Evolutionary conservation across 2,113 vertebrate genomes (phyloP), one percentile per base, ranked within the genome.

Genomic region (Prochilodus magdalenae): DNA sequence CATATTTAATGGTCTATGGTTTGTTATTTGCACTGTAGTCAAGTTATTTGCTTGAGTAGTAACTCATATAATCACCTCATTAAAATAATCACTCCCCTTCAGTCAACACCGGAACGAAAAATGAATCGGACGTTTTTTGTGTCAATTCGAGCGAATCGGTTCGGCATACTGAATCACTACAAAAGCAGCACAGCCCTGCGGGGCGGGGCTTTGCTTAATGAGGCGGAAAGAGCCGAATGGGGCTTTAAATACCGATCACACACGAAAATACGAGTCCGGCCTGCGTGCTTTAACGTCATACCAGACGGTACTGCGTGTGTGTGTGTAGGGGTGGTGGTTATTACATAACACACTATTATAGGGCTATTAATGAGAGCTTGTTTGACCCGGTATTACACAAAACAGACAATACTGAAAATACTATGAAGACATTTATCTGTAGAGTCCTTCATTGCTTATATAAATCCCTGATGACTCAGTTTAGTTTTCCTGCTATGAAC

Each of bases 181-280:
- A 20, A 1, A 14, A 20, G 53, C 57, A 11, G 3, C 16, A 16
- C 53, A 57, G 18, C 53, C 1, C 53, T 57, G 53, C 79, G 73
- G 71, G 79, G 78, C 83, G 75, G 77, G 78, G 66, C 47, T 80
- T 66, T 18, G 36, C 57, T 57, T 75, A 71, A 73, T 66, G 49
- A 84, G 36, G 73, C 86, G 86, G 81, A 85, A 83, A 82, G 4
- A 66, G 55, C 80, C 59, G 62, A 49, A 29, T 44, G 80, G 77
- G 70, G 57, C 11, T 60, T 60, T 60, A 65, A 62, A 51, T 51
- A 22, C 73, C 29, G 66, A 77, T 75, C 69, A 67, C 15, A 57
- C 33, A 55, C 36, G 65, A 66, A 57, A 2, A 6, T 22, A 7
- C 26, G 18, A 44, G 30, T 26, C 53, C 18, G 22, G 75, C n/a